Evolutionary conservation across 2,113 vertebrate genomes (phyloP), one percentile per base, ranked within the genome.

Genomic region (Myotis lucifugus): DNA sequence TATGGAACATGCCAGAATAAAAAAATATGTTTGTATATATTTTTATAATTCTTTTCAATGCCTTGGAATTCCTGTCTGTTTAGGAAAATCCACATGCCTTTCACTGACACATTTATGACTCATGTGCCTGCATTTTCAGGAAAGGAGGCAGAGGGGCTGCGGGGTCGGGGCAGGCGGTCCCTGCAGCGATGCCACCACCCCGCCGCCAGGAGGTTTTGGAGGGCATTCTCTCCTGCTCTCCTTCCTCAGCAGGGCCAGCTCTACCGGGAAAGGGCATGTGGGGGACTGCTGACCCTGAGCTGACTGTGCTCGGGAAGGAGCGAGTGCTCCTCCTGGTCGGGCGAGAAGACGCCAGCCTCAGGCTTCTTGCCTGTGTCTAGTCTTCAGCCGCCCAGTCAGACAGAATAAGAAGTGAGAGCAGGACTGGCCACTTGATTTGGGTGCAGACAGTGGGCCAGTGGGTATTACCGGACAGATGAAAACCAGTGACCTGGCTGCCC

Each of bases 1-100:
- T 84, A 97, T 76, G 93, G 77, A 94, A 78, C 84, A 97, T 89
- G 87, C 86, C 97, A 97, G 91, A 97, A 95, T 97, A 97, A 97
- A 96, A 92, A 76, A 69, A 40, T 93, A 96, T 69, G 79, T 97
- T 74, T 95, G 79, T 96, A 25, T 96, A 25, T 96, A 97, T 97
- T 90, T 97, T 97, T 97, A 0, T 97, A 95, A 97, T 83, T 32
- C 87, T 73, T 52, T 82, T 52, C 85, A 88, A 94, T 78, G 93
- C 92, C 95, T 37, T 87, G 94, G 92, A 85, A 0, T 21, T 84
- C 59, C 79, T 90, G 40, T 91, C 93, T 91, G 29, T 21, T 93
- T 93, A 93, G 92, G 97, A 89, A 84, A 95, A 69, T 87, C 88
- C 0, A 0, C 83, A 17, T 88, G 72, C 92, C 84, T 94, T 94